phyloP scores from a whole-genome alignment of 2,888 invertebrate genomes.

The Macropis europaea region DNA sequence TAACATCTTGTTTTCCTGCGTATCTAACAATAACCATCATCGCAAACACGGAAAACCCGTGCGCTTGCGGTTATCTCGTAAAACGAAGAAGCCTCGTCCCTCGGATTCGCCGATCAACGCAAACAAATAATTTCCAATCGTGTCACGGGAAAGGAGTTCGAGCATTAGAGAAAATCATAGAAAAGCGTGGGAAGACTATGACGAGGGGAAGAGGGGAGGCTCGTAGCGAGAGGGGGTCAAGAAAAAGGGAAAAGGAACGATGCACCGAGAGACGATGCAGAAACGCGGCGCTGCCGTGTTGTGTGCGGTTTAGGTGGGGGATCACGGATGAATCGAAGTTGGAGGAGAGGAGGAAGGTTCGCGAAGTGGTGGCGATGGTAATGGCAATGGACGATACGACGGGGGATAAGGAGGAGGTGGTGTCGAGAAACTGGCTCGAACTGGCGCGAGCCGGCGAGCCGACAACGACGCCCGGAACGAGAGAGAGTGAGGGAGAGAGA shows the following conservation, averaged over 20 bases:
- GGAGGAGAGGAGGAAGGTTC: constrained; percentile 28
- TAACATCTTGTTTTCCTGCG: no score
- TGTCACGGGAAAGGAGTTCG: no score
- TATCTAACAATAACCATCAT: constrained; percentile 1
- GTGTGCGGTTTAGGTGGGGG: constrained; percentile 19
- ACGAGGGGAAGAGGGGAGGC: not conserved
- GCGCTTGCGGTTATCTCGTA: not conserved
- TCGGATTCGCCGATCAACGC: not conserved
- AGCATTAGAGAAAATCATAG: no score
- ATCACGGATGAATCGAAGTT: constrained; percentile 25
- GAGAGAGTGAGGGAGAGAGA: constrained; percentile 41
- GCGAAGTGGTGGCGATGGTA: constrained; percentile 39
- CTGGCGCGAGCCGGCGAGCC: constrained; percentile 71
- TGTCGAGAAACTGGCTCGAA: constrained; percentile 72
- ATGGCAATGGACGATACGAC: constrained; percentile 48
- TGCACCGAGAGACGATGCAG: not conserved
- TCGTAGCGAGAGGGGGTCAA: no score
- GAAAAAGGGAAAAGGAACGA: not conserved
- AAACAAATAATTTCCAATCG: no score
- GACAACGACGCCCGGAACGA: constrained; percentile 50
- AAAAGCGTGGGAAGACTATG: not conserved
- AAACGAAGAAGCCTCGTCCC: not conserved
- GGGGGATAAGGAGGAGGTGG: constrained; percentile 27
- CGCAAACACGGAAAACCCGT: not conserved
- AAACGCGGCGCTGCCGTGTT: constrained; percentile 42